Evolutionary conservation across 2,797 vertebrate genomes (phyloP).

Genomic region (Tapera naevia): DNA sequence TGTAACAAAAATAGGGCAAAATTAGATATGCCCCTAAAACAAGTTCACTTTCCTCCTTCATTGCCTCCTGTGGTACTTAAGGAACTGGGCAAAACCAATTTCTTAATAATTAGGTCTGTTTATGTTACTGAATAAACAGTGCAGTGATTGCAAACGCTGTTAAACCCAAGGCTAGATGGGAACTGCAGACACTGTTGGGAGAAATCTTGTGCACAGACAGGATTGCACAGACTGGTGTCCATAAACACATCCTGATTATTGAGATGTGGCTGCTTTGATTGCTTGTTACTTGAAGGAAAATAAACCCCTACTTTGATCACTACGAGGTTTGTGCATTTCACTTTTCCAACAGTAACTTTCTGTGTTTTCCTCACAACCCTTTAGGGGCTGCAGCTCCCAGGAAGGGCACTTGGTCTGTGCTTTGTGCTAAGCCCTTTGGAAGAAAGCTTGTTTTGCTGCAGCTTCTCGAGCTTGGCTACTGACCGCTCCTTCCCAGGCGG

Average conservation of each 20-base stretch:
- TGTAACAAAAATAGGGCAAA: neutral
- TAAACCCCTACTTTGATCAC: neutral
- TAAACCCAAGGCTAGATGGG: neutral
- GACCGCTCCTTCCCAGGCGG: neutral
- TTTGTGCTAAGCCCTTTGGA: neutral
- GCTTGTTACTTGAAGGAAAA: neutral
- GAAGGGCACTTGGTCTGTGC: neutral
- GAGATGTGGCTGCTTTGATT: neutral
- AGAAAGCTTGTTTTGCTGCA: neutral
- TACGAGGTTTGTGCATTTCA: neutral
- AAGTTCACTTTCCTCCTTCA: neutral
- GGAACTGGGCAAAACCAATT: neutral
- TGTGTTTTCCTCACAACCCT: neutral
- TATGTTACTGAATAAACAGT: neutral
- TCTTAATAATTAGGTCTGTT: neutral
- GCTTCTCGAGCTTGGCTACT: neutral
- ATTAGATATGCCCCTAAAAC: neutral
- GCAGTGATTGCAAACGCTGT: neutral
- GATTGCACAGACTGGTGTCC: neutral
- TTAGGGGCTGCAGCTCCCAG: neutral
- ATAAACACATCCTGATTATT: neutral
- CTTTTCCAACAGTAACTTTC: neutral
- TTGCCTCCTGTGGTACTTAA: neutral
- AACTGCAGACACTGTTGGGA: neutral
- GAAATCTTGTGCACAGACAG: neutral